Base-by-base conservation (phyloP, 2,888 invertebrate species). In the Ganaspis brasiliensis region DNA sequence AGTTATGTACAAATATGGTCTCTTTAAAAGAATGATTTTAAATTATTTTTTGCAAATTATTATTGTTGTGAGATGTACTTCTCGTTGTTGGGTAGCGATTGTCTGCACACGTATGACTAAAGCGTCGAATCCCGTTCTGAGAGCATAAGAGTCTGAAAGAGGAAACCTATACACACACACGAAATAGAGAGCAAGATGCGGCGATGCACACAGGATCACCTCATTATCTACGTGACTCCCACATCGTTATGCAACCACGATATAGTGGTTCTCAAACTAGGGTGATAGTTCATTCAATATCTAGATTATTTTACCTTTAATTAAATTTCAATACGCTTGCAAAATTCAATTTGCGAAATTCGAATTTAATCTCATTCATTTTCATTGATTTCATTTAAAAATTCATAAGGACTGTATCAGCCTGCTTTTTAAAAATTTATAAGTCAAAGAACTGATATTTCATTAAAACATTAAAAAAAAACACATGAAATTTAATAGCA, bases 191-290 rank as follows among this genome's bases (percentile, higher is more conserved):
- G 75, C 78, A 79, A 78, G 79, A 81, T 72, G 77, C 81, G 72
- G 76, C 72, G 74, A 81, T 79, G 80, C 81, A 76, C 80, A 73
- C 78, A 77, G 81, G 82, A 84, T 84, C 84, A 83, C 80, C 85
- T 84, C 85, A 84, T 84, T 84, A 84, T 81, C 82, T 81, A 82
- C 84, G 82, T 84, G 81, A 82, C 80, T 84, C 82, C 84, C 77
- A 81, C 82, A 56, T 82, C 80, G 57, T 73, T 73, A 57, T 79
- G 84, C 80, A 84, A 83, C 74, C 70, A 24, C 75, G 74, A 70
- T 59, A 70, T 81, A 79, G 81, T 71, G 83, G 74, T 79, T 85
- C 83, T 82, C 84, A 81, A 81, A 79, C 21, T 67, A 45, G 67
- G 45, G 24, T 67, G 67, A 45, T 67, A n/a, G 40, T 40, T 14